phyloP scores from a whole-genome alignment of 35 echinoderm and acorn worm species.

The Nesometra sesokonis region DNA sequence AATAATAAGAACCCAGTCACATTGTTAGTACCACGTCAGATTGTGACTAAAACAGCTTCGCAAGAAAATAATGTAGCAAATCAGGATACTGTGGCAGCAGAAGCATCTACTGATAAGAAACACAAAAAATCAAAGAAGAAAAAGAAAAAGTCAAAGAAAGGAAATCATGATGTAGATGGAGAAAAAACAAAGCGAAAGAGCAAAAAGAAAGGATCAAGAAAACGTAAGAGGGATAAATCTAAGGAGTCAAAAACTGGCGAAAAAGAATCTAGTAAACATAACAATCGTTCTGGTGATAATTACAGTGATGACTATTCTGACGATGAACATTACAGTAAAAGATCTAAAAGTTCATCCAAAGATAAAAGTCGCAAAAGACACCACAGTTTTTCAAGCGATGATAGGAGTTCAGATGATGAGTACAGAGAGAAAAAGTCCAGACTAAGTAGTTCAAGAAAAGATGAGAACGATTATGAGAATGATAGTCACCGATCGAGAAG shows the following conservation, averaged over 20 bases:
- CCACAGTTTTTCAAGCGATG: background rate
- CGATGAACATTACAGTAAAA: background rate
- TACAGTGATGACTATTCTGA: background rate
- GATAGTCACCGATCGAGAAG: background rate
- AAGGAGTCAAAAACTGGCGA: background rate
- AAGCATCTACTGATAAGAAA: background rate
- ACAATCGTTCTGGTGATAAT: background rate
- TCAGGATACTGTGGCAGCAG: background rate
- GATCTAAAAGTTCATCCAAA: background rate
- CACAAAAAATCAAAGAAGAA: background rate
- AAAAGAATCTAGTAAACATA: background rate
- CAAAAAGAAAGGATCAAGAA: background rate
- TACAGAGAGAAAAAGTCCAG: background rate
- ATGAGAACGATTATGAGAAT: background rate
- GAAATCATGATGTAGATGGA: background rate
- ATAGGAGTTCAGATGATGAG: background rate
- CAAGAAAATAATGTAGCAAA: background rate
- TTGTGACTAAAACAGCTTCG: background rate
- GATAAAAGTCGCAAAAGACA: background rate
- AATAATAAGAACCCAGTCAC: background rate
- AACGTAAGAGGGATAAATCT: background rate
- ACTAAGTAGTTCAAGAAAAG: background rate
- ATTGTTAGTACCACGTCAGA: background rate
- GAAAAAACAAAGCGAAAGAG: background rate
- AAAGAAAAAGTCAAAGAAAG: background rate